These are phyloP conservation scores for Drosophila maculinotata DNA, from an alignment of 2,888 invertebrate genomes.

Conservation along the genomic window DNA sequence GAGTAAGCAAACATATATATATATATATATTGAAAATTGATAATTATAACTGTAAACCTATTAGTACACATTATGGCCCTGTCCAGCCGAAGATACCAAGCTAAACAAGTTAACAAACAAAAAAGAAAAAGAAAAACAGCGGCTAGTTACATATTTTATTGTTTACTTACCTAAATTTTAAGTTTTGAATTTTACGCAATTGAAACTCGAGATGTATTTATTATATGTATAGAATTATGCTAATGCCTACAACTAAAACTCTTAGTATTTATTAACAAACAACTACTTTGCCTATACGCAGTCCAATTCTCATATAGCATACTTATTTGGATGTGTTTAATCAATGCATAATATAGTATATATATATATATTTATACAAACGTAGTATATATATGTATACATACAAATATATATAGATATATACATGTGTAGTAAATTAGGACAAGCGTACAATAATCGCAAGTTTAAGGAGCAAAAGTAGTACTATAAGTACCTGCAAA, in stretches of 20 bases:
- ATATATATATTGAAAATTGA: conserved; percentile 9
- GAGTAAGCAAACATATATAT: conserved; percentile 27
- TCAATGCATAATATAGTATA: conserved; percentile 3
- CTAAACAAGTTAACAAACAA: conserved; percentile 16
- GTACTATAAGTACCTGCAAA: conserved; percentile 78
- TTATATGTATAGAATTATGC: conserved; percentile 28
- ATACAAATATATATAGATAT: conserved; percentile 8
- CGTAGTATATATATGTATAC: too few species aligned
- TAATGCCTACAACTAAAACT: conserved; percentile 47
- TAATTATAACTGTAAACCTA: conserved; percentile 13
- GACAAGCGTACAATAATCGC: conserved; percentile 79
- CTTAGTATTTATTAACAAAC: conserved; percentile 65
- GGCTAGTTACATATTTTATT: conserved; percentile 43
- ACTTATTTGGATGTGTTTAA: conserved; percentile 17
- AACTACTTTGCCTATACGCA: conserved; percentile 41
- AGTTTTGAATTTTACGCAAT: conserved; percentile 13
- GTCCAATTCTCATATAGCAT: conserved; percentile 35
- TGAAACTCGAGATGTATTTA: conserved; percentile 71
- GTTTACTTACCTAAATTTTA: conserved; percentile 15
- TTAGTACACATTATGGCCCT: conserved; percentile 28
- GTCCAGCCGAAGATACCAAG: not conserved
- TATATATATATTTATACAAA: conserved; percentile 20
- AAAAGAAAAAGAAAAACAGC: conserved; percentile 3
- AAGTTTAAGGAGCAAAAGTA: conserved; percentile 70
- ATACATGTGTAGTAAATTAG: conserved; percentile 36